Percentiles rank a stretch among this genome's conserved stretches.
phyloP scores from a whole-genome alignment of 2,888 invertebrate genomes.

The Dryomyza anilis region DNA sequence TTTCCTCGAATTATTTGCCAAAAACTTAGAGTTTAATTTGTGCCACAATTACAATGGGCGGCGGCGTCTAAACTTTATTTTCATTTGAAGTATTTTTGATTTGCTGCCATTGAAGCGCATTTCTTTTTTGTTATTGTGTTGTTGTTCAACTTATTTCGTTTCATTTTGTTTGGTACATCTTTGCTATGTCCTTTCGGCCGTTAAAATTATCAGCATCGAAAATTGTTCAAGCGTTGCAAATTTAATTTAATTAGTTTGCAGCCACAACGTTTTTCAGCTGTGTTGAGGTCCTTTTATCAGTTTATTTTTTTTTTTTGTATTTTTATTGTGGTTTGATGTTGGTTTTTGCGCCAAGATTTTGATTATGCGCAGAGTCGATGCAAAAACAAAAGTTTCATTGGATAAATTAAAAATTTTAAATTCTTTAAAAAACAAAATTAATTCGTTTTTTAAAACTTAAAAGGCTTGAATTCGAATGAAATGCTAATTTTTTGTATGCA shows the following conservation, averaged over 20 bases:
- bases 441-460: no score
- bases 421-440: no score
- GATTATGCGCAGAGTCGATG: neutral
- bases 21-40: neutral
- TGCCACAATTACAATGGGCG: neutral
- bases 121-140: no score
- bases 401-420: neutral
- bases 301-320: constrained; percentile 62
- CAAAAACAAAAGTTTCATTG: neutral
- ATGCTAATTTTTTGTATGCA: no score
- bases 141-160: no score
- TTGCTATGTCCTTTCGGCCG: constrained; percentile 25
- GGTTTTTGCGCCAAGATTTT: neutral
- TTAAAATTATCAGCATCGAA: constrained; percentile 35
- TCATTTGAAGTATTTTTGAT: no score
- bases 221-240: constrained; percentile 35
- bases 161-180: no score
- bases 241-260: constrained; percentile 37
- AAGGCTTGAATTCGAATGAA: no score
- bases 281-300: no score
- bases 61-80: no score
- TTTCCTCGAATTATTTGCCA: neutral
- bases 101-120: no score
- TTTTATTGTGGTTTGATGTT: neutral
- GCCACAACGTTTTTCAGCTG: no score